Conservation (phyloP, 1,140 invertebrate genomes). For the Bombus pascuorum region DNA sequence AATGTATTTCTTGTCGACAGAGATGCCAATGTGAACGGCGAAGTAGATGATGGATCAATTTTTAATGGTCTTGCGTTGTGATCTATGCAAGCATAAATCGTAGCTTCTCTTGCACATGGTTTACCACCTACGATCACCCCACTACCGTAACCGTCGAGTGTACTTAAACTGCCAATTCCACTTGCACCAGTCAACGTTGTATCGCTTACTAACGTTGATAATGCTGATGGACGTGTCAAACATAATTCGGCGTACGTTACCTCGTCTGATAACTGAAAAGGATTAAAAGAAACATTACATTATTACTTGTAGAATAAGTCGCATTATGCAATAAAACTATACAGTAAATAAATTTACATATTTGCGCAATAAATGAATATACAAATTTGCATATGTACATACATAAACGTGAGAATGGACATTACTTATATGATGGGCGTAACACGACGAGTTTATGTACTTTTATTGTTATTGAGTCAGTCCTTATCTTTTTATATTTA, state of each 20-base stretch:
- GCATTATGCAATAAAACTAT: no score
- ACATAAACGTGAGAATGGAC: no score
- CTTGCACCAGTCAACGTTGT: slow-evolving; percentile 77
- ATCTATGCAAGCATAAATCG: slow-evolving; percentile 89
- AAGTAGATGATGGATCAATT: slow-evolving; percentile 75
- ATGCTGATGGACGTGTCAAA: slow-evolving; percentile 83
- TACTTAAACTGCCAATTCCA: slow-evolving; percentile 67
- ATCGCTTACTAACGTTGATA: slow-evolving; percentile 79
- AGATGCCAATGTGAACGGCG: slow-evolving; percentile 71
- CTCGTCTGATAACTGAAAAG: slow-evolving; percentile 80
- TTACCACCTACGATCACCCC: slow-evolving; percentile 77
- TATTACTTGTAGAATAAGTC: no score
- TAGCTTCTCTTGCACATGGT: slow-evolving; percentile 81
- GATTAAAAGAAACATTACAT: neutral
- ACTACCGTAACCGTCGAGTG: slow-evolving; percentile 75
- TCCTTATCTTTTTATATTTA: no score
- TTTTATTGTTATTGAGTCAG: no score
- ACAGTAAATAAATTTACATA: no score
- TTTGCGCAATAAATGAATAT: no score
- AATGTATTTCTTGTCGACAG: slow-evolving; percentile 66
- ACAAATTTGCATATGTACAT: no score
- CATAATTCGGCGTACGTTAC: slow-evolving; percentile 89
- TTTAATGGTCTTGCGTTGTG: slow-evolving; percentile 81
- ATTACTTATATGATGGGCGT: no score
- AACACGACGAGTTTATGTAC: no score